Evolutionary conservation across 2,888 invertebrate species (phyloP), one percentile per base, ranked within the genome.

Genomic region (Eucera pruinosa): DNA sequence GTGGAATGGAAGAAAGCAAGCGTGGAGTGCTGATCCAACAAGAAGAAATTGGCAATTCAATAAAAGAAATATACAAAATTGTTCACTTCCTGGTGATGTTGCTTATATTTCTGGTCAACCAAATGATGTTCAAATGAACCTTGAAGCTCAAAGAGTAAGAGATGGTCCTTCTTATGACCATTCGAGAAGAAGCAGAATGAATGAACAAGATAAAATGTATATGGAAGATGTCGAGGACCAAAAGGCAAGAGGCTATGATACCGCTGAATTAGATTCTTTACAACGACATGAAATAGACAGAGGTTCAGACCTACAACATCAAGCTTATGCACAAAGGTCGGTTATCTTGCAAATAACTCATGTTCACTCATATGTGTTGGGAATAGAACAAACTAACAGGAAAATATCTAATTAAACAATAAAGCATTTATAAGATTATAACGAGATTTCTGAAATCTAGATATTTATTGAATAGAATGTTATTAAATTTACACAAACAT

Each of bases 11-110:
- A 89, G 85, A 18, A 95, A 96, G 90, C 97, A 97, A 94, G 97
- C 97, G 36, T 97, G 97, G 97, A 97, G 97, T 88, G 97, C 97
- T 47, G 96, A 96, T 91, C 94, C 95, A 84, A 95, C 95, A 66
- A 87, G 88, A 23, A 86, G 90, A 27, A 95, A 95, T 87, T 96
- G 96, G 96, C 95, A 95, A 88, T 96, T 96, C 91, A 96, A 96
- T 92, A 95, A 95, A 83, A 94, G 95, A 85, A 95, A 95, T 84
- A 93, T 85, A 0, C 87, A 85, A 39, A 88, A 91, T 43, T 83
- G 85, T 13, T 92, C 92, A 0, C 82, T 92, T 3, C 92, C 92
- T 0, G 92, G 91, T 15, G 92, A 92, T 71, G 87, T 92, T 2
- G 84, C 81, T 2, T 83, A 80, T 30, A 78, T 88, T 33, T 85